Evolutionary conservation across 2,113 vertebrate species (phyloP), one percentile per base, ranked within the genome.

Genomic region (Triplophysa siluroides): DNA sequence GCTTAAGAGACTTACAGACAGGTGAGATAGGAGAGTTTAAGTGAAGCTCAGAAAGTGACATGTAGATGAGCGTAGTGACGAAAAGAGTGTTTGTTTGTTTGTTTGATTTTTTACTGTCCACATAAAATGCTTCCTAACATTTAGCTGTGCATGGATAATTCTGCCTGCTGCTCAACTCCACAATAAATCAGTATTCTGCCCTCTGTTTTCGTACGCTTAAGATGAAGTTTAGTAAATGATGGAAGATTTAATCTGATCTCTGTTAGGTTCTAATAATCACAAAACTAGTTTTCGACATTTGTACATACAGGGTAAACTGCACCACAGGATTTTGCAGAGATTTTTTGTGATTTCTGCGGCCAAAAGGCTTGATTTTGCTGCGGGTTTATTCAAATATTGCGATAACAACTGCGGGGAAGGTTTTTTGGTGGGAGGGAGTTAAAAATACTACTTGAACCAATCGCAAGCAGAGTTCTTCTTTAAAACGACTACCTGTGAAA

Each of bases 1-100:
- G 8, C 92, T 98, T 89, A 96, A 95, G 89, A 94, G 94, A 87
- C 95, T 98, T 88, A 92, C 96, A 77, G 95, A 98, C 91, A 98
- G 96, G 96, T 98, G 95, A 98, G 96, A 91, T 92, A 87, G 86
- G 87, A 60, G 21, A 24, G 76, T 81, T 52, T 14, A 41, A 29
- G 29, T 19, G 62, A 52, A 43, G 56, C 26, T 68, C 26, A 23
- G 33, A 80, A 68, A 45, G 60, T 18, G 38, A 73, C 50, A 58
- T 14, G 58, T 8, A 60, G 29, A 74, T 14, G 18, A 64, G 54
- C n/a, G 60, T 76, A 84, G 83, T 65, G 78, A 85, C 84, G 76
- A 75, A 21, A 58, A 58, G 54, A 58, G 14, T 11, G 1, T 16
- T 54, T 60, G 41, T 74, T 74, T 24, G 71, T 61, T 73, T 73